phyloP scores from a whole-genome alignment of 1,140 invertebrate genomes.

The Drosophila bipectinata region DNA sequence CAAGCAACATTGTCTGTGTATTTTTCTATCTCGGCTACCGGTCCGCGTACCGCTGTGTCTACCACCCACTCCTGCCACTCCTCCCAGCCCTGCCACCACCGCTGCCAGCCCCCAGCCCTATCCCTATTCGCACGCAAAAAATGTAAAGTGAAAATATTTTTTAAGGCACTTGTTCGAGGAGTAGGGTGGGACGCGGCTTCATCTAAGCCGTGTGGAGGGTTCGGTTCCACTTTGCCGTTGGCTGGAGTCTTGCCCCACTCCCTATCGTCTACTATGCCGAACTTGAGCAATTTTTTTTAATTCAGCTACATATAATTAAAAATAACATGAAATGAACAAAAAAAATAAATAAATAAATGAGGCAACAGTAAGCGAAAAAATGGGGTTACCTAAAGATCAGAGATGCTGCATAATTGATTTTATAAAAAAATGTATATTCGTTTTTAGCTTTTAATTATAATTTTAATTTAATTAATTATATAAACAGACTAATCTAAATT shows the following conservation, averaged over 20 bases:
- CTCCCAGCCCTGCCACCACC: background rate
- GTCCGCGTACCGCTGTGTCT: background rate
- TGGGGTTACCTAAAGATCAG: conserved; percentile 14
- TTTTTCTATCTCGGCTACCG: conserved; percentile 38
- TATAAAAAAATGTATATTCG: too few relatives aligned
- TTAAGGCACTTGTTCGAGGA: conserved; percentile 58
- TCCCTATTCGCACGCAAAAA: conserved; percentile 68
- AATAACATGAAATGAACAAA: conserved; percentile 41
- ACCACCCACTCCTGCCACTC: background rate
- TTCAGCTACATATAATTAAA: conserved; percentile 66
- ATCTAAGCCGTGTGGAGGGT: conserved; percentile 20
- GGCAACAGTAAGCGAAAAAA: conserved; percentile 17
- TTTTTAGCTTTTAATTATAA: too few relatives aligned
- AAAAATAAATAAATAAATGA: conserved; percentile 18
- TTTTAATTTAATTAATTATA: too few relatives aligned
- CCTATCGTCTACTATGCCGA: conserved; percentile 37
- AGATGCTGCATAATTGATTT: background rate
- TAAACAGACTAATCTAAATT: too few relatives aligned
- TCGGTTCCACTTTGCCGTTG: conserved; percentile 34
- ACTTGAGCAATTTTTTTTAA: conserved; percentile 71
- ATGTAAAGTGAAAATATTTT: conserved; percentile 75
- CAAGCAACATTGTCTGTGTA: conserved; percentile 77
- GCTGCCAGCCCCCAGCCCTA: conserved; percentile 13
- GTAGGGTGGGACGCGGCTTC: background rate
- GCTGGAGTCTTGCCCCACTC: conserved; percentile 8